Evolutionary conservation across 37 sponge, comb jelly and placozoan species (phyloP), one percentile per base, ranked within the genome.

Genomic region (Oopsacas minuta): DNA sequence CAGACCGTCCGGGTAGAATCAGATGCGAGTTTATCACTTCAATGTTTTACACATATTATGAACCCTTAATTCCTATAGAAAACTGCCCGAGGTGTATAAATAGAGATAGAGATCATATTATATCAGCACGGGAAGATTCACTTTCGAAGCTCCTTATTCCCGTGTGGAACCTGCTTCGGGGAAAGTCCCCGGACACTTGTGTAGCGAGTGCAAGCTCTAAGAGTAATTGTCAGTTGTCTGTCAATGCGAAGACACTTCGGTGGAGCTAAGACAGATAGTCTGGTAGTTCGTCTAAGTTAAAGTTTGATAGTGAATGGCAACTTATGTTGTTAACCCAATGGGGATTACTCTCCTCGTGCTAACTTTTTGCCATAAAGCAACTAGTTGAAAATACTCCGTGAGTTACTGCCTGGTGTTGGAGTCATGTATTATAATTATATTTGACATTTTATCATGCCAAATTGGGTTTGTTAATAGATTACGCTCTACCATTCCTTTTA

Each of bases 121-220:
- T 20, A 61, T 61, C 22, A 61, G 75, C 75, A 61, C 75, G 75
- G 75, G 75, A 61, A 61, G 75, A 61, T 61, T 61, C 75, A 61
- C 75, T 61, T 12, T 61, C 75, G 75, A 61, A 61, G 75, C 75
- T 61, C 75, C 75, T 34, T 20, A 61, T 61, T 61, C 75, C 20
- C 28, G 20, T 61, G 20, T 61, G 75, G 75, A 61, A 61, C 75
- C 75, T 61, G 75, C 75, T 61, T 61, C 75, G 75, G 75, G 75
- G 75, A 61, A 61, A 61, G 75, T 61, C 75, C 30, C 75, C 75
- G 75, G 75, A 61, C 75, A 61, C 75, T 61, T n/a, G 75, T 61
- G 75, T 61, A 61, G 75, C 20, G 75, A 61, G 75, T 61, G 30
- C 75, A 61, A n/a, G 30, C 75, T n/a, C 28, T 61, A 34, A 61